These are phyloP conservation scores for Procambarus clarkii DNA, from an alignment of 1,140 invertebrate genomes.

Conservation along the genomic window DNA sequence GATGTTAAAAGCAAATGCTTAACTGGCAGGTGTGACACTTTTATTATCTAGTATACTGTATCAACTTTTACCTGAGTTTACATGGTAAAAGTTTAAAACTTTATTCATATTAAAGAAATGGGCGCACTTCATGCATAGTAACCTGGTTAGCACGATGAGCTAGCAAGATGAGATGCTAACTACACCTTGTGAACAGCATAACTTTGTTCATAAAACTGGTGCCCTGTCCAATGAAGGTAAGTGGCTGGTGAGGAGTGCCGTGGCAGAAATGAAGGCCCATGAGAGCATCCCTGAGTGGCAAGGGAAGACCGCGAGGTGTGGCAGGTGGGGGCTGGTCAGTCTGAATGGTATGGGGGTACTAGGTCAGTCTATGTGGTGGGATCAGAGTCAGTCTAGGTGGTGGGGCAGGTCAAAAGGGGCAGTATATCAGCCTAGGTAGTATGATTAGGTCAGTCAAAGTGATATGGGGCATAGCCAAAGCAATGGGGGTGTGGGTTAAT, in stretches of 20 bases:
- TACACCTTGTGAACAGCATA: no score
- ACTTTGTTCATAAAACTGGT: no score
- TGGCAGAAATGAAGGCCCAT: background rate
- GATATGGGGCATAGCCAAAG: no score
- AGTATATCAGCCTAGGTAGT: background rate
- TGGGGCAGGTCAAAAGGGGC: background rate
- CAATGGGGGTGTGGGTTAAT: no score
- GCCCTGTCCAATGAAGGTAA: background rate
- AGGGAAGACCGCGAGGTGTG: background rate
- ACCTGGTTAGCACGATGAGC: background rate
- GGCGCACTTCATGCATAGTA: background rate
- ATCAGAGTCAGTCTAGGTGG: background rate
- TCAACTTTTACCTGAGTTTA: no score
- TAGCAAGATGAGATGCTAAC: background rate
- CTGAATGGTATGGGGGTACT: background rate
- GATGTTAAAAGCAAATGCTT: background rate
- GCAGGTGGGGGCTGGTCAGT: background rate
- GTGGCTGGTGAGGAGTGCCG: background rate
- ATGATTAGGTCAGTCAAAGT: background rate
- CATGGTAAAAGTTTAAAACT: background rate
- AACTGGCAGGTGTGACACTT: background rate
- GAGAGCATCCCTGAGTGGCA: constrained; percentile 45
- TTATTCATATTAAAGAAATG: background rate
- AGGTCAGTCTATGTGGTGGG: background rate
- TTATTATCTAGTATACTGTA: no score